Conservation (phyloP, 1,140 invertebrate genomes). For the Coboldia fuscipes region DNA sequence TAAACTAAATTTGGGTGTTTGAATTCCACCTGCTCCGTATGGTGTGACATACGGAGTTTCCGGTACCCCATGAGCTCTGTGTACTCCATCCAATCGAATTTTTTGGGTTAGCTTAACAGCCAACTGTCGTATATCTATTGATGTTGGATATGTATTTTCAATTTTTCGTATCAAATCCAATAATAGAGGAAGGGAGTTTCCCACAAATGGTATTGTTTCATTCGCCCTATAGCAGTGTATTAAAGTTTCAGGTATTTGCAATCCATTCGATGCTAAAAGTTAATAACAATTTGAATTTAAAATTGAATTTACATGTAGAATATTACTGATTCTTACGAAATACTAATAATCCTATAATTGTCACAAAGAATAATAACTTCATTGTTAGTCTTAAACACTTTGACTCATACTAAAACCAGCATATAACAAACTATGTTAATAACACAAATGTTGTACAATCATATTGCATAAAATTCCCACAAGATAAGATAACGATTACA, state of each 20-base stretch:
- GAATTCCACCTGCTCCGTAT: constrained; percentile 29
- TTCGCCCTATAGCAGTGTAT: constrained; percentile 3
- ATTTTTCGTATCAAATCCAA: constrained; percentile 3
- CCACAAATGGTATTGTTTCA: not conserved
- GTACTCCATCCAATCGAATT: constrained; percentile 37
- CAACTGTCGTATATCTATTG: constrained; percentile 1
- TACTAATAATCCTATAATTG: too few relatives aligned
- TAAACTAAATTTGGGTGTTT: constrained; percentile 32
- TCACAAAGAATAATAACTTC: too few relatives aligned
- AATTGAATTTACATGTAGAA: too few relatives aligned
- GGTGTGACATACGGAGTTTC: constrained; percentile 28
- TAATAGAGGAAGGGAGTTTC: not conserved
- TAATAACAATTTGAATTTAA: too few relatives aligned
- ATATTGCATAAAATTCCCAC: too few relatives aligned
- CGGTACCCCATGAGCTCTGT: constrained; percentile 21
- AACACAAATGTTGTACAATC: too few relatives aligned
- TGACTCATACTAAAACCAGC: too few relatives aligned
- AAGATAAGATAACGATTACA: too few relatives aligned
- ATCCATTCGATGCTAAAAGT: constrained; percentile 28
- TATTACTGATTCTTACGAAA: too few relatives aligned
- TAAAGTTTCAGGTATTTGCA: constrained; percentile 1
- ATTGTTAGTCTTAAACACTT: too few relatives aligned
- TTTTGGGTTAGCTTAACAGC: constrained; percentile 7
- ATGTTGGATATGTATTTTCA: constrained; percentile 3
- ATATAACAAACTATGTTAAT: too few relatives aligned